Percentiles rank a stretch among this genome's conserved stretches.
Evolutionary conservation across 2,113 vertebrate species (phyloP).

Genomic region (Hypanus sabinus): DNA sequence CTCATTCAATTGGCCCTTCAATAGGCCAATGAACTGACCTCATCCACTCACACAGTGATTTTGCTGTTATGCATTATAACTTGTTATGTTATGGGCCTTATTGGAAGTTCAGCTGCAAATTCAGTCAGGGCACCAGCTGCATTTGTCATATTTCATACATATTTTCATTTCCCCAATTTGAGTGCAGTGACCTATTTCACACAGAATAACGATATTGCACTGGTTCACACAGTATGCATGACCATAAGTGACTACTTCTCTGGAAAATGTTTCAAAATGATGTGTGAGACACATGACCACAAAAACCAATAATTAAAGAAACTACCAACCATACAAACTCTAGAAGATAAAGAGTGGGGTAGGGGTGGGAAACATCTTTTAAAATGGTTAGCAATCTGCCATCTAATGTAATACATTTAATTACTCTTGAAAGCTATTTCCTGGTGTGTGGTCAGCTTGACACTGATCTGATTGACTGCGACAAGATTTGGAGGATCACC

Average conservation of each 20-base stretch:
- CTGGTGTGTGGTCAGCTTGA: background rate
- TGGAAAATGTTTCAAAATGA: background rate
- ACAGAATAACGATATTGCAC: background rate
- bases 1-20: background rate
- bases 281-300: background rate
- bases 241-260: background rate
- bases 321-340: background rate
- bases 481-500: background rate
- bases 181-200: conserved; percentile 19
- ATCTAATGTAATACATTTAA: background rate
- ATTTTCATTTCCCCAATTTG: background rate
- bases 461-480: background rate
- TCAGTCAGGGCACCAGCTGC: background rate
- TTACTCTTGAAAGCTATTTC: background rate
- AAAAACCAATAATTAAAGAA: background rate
- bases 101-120: background rate
- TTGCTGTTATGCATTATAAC: background rate
- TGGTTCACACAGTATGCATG: background rate
- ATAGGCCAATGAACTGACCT: too few species aligned
- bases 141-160: background rate
- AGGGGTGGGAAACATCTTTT: background rate
- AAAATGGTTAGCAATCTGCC: background rate
- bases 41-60: background rate
- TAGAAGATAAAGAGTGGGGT: background rate
- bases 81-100: background rate